phyloP scores from a whole-genome alignment of 2,888 invertebrate species.

The Ophonus ardosiacus region DNA sequence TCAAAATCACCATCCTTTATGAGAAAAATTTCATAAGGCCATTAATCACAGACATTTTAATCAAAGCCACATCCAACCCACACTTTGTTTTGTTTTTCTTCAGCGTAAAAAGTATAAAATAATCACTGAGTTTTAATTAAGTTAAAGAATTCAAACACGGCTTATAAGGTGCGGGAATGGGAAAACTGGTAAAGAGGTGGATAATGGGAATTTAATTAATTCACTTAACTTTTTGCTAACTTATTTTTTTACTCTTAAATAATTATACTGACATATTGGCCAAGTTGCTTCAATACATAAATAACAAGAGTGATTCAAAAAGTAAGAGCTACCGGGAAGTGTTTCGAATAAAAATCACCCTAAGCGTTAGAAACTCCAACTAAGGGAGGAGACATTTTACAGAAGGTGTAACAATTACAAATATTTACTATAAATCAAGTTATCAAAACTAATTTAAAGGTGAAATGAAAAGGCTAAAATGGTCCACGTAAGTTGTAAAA shows the following conservation, averaged over 20 bases:
- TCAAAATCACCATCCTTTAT: slow-evolving; percentile 47
- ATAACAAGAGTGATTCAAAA: no score
- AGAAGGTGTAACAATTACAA: no score
- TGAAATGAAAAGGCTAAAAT: no score
- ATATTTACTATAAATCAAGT: no score
- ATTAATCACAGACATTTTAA: slow-evolving; percentile 59
- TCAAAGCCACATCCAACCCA: slow-evolving; percentile 46
- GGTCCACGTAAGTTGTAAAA: no score
- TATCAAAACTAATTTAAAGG: no score
- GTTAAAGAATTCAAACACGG: slow-evolving; percentile 1
- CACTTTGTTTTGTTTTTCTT: slow-evolving; percentile 27
- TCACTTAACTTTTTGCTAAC: slow-evolving; percentile 4
- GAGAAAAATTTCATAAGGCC: slow-evolving; percentile 52
- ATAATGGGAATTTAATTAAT: slow-evolving; percentile 13
- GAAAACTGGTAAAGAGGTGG: neutral
- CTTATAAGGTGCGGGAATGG: neutral
- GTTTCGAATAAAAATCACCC: no score
- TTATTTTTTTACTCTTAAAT: neutral
- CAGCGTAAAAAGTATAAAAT: slow-evolving; percentile 14
- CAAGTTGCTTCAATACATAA: no score
- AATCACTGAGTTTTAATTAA: slow-evolving; percentile 9
- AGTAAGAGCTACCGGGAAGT: no score
- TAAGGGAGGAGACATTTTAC: no score
- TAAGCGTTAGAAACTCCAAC: no score
- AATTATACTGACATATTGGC: neutral